These are phyloP conservation scores for Flexamia atlantica DNA, from an alignment of 2,888 invertebrate species.

Conservation along the genomic window DNA sequence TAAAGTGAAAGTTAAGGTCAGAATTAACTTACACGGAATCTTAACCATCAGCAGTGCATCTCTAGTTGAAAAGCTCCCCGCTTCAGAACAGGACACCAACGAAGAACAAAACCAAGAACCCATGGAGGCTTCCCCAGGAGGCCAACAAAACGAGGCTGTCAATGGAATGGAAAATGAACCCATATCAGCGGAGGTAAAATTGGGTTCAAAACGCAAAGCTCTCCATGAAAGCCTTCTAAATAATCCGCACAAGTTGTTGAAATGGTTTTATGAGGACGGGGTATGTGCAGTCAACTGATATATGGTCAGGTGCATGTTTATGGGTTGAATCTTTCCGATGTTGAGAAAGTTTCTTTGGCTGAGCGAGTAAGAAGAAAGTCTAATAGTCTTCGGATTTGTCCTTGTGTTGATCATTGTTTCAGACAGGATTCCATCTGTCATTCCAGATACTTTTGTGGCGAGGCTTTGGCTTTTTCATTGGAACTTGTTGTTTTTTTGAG, in stretches of 20 bases:
- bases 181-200: conserved; percentile 54
- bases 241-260: conserved; percentile 43
- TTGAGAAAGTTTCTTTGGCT: conserved; percentile 16
- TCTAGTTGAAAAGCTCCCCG: conserved; percentile 82
- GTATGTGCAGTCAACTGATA: conserved; percentile 41
- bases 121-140: conserved; percentile 68
- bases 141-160: conserved; percentile 56
- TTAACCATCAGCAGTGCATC: conserved; percentile 93
- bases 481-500: background rate
- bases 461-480: background rate
- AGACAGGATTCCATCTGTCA: background rate
- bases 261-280: conserved; percentile 35
- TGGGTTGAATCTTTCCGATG: background rate
- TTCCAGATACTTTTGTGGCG: background rate
- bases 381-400: background rate
- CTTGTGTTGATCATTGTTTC: background rate
- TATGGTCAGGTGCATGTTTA: conserved; percentile 20
- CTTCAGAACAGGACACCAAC: conserved; percentile 75
- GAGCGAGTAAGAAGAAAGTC: conserved; percentile 8
- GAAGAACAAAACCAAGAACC: conserved; percentile 68
- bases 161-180: conserved; percentile 44
- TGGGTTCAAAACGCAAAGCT: conserved; percentile 53
- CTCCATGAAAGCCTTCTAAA: conserved; percentile 1
- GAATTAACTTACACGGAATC: conserved; percentile 96
- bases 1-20: conserved; percentile 97